A percentile compares a stretch with the other conserved stretches of the same genome.
These are phyloP conservation scores for Anastrepha obliqua DNA, from an alignment of 1,140 invertebrate species.

Conservation along the genomic window DNA sequence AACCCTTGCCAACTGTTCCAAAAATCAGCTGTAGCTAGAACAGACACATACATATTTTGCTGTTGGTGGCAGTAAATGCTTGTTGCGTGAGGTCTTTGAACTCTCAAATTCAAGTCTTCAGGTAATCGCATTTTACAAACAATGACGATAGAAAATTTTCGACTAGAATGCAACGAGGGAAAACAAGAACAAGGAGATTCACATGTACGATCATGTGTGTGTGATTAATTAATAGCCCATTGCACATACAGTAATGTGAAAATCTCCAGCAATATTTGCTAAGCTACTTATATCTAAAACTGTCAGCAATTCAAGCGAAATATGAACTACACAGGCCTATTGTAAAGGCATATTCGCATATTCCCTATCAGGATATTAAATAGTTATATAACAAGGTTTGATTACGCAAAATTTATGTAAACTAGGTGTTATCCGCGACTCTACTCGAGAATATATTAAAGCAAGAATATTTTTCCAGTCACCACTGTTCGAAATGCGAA, in stretches of 20 bases:
- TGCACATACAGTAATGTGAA: background rate
- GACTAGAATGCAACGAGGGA: background rate
- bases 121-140: background rate
- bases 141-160: background rate
- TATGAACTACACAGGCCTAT: too few relatives aligned
- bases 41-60: background rate
- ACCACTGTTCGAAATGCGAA: too few relatives aligned
- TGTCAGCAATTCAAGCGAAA: too few relatives aligned
- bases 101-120: background rate
- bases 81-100: slow-evolving; percentile 42
- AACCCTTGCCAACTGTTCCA: background rate
- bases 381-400: too few relatives aligned
- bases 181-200: background rate
- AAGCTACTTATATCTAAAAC: too few relatives aligned
- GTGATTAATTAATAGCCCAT: background rate
- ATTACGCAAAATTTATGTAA: too few relatives aligned
- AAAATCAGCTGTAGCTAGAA: slow-evolving; percentile 29
- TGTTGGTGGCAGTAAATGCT: background rate
- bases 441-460: too few relatives aligned
- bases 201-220: background rate
- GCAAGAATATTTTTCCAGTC: too few relatives aligned
- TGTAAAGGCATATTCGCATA: too few relatives aligned
- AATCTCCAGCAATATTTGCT: background rate
- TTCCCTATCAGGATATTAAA: too few relatives aligned
- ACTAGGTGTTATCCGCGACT: too few relatives aligned